phyloP scores from a whole-genome alignment of 2,113 vertebrate genomes.

The Crypturellus undulatus region DNA sequence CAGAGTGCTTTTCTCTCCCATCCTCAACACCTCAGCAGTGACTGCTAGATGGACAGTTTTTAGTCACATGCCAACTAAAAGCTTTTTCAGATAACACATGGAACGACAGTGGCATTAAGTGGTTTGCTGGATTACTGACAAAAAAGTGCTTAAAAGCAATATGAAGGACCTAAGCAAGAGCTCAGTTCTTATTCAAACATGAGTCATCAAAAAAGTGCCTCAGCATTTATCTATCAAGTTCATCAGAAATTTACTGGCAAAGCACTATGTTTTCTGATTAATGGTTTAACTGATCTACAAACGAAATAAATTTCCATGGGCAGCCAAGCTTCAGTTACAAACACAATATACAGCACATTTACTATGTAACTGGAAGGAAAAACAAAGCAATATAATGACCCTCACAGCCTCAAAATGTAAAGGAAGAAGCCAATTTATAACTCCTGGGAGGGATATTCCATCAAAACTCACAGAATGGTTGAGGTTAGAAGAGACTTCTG shows the following conservation, averaged over 20 bases:
- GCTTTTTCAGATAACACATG: neutral
- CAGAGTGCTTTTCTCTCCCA: neutral
- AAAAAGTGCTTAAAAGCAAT: neutral
- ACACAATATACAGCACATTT: neutral
- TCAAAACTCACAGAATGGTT: neutral
- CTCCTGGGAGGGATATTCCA: neutral
- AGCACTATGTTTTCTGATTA: neutral
- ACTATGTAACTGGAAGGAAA: neutral
- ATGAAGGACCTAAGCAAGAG: neutral
- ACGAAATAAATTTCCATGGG: neutral
- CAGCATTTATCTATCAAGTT: neutral
- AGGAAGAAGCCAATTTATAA: fast-evolving
- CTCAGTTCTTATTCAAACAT: neutral
- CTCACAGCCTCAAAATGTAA: neutral
- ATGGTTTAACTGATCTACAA: neutral
- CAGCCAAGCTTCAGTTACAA: neutral
- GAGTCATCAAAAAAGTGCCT: neutral
- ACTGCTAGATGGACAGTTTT: neutral
- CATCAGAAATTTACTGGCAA: neutral
- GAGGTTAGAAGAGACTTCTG: too few species aligned
- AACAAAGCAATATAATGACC: neutral
- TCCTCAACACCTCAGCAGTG: neutral
- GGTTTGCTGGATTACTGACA: conserved; percentile 36
- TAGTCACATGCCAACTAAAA: neutral
- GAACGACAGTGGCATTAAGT: conserved; percentile 23